Evolutionary conservation across 2,888 invertebrate species (phyloP).

Genomic region (Cataglyphis albicans): DNA sequence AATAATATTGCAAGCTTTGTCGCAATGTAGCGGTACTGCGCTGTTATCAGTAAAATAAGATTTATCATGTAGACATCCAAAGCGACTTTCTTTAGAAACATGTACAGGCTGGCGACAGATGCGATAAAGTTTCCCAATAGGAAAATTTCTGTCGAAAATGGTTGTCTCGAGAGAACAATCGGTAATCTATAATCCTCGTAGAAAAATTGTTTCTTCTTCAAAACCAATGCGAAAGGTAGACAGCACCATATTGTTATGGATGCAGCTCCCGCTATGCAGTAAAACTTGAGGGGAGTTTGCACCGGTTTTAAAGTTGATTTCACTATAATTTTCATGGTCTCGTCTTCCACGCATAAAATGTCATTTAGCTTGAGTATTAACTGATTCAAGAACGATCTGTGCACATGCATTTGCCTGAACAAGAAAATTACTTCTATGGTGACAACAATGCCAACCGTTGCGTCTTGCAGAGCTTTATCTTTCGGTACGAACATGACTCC

Average conservation of each 20-base stretch:
- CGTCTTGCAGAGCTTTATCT: constrained; percentile 61
- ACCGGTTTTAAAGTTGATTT: constrained; percentile 58
- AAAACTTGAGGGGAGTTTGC: constrained; percentile 67
- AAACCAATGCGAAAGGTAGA: constrained; percentile 55
- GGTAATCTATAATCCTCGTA: constrained; percentile 72
- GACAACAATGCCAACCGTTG: constrained; percentile 63
- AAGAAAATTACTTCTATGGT: constrained; percentile 62
- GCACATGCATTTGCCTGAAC: constrained; percentile 62
- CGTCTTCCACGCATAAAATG: constrained; percentile 51
- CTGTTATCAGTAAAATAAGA: constrained; percentile 68
- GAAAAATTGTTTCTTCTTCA: constrained; percentile 63
- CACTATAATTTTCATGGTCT: constrained; percentile 43
- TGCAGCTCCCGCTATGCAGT: constrained; percentile 51
- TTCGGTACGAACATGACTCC: constrained; percentile 60
- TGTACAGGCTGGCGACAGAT: constrained; percentile 43
- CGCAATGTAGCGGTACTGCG: constrained; percentile 72
- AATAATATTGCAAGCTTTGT: constrained; percentile 63
- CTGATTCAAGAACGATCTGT: constrained; percentile 54
- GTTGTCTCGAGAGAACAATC: constrained; percentile 63
- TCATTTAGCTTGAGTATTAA: constrained; percentile 67
- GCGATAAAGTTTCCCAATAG: constrained; percentile 57
- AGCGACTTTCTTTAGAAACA: constrained; percentile 66
- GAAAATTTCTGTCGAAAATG: constrained; percentile 65
- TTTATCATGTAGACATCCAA: constrained; percentile 74
- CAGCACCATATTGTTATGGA: constrained; percentile 63